Conservation (phyloP, 1,140 invertebrate species). For the Neuroterus valhalla region DNA sequence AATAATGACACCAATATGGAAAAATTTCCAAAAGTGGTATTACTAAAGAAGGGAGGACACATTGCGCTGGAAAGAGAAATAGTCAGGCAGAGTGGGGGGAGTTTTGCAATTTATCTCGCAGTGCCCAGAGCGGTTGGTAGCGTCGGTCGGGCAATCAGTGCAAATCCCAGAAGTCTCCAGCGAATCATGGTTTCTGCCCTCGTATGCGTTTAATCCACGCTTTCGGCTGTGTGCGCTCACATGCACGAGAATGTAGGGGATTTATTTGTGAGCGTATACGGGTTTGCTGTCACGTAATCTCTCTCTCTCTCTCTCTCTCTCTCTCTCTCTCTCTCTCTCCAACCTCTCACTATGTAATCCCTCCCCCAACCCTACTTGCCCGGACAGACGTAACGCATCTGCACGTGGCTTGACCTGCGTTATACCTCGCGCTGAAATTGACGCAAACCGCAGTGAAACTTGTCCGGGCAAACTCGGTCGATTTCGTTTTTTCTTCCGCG, state of each 20-base stretch:
- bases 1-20: too few species aligned
- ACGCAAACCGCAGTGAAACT: neutral
- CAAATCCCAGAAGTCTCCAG: slow-evolving; percentile 60
- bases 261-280: slow-evolving; percentile 47
- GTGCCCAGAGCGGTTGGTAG: slow-evolving; percentile 53
- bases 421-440: slow-evolving; percentile 8
- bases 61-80: slow-evolving; percentile 10
- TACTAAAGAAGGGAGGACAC: slow-evolving; percentile 34
- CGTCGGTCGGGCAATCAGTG: slow-evolving; percentile 63
- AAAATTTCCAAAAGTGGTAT: too few species aligned
- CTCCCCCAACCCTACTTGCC: neutral
- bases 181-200: slow-evolving; percentile 57
- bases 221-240: slow-evolving; percentile 31
- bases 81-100: slow-evolving; percentile 45
- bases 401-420: neutral
- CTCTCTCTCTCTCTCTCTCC: slow-evolving; percentile 19
- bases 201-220: slow-evolving; percentile 55
- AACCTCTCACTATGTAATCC: slow-evolving; percentile 6
- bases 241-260: slow-evolving; percentile 38
- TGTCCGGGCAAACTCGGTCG: neutral
- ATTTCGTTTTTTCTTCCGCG: too few species aligned
- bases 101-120: slow-evolving; percentile 67
- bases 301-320: slow-evolving; percentile 29
- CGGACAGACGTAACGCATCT: slow-evolving; percentile 20
- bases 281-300: slow-evolving; percentile 25